These are phyloP conservation scores for Toxotes chatareus DNA, from an alignment of 2,113 vertebrate species.

Conservation along the genomic window DNA sequence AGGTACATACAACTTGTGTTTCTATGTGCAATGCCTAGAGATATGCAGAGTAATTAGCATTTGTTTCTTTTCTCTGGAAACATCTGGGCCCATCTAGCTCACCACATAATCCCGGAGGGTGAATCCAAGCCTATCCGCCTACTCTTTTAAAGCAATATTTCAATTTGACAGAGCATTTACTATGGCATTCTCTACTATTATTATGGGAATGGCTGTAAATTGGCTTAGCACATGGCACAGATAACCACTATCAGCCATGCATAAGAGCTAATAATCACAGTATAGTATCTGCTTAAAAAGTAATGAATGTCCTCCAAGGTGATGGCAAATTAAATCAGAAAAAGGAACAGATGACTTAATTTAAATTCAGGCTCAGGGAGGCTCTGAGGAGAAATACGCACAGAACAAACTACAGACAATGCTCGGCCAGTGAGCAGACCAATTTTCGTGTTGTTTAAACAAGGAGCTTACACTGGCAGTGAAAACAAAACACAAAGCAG, in stretches of 20 bases:
- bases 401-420: constrained; percentile 65
- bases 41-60: constrained; percentile 79
- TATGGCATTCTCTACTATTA: constrained; percentile 38
- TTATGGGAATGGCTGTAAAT: constrained; percentile 16
- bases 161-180: constrained; percentile 55
- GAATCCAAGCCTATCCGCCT: constrained; percentile 65
- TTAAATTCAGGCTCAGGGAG: constrained; percentile 56
- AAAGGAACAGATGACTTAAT: constrained; percentile 58
- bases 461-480: constrained; percentile 55
- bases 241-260: constrained; percentile 20
- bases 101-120: constrained; percentile 68
- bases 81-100: constrained; percentile 80
- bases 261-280: constrained; percentile 46
- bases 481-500: constrained; percentile 70
- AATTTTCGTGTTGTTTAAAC: constrained; percentile 66
- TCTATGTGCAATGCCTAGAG: constrained; percentile 66
- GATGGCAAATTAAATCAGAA: constrained; percentile 46
- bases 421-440: constrained; percentile 45
- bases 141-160: constrained; percentile 60
- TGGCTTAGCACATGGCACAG: constrained; percentile 31
- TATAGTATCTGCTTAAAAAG: constrained; percentile 27
- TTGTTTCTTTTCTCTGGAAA: constrained; percentile 79
- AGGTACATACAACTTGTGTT: constrained; percentile 58
- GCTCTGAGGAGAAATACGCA: constrained; percentile 50
- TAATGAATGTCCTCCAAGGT: constrained; percentile 54